Evolutionary conservation across 2,888 invertebrate species (phyloP).

Genomic region (Dynastes maya): DNA sequence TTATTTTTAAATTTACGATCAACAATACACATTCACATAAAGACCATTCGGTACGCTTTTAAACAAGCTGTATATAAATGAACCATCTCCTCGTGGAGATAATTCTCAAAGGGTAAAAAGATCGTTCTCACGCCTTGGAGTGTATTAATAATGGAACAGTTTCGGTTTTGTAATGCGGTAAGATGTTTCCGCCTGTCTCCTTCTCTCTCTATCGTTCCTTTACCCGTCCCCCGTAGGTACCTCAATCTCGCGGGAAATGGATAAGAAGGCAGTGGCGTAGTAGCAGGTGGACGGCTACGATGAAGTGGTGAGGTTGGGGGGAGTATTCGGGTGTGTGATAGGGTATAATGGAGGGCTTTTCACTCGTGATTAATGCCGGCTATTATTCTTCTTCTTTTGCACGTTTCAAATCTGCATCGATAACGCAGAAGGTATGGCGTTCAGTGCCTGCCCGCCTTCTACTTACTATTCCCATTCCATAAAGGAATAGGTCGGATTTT

Average conservation of each 20-base stretch:
- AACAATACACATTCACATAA: too few relatives aligned
- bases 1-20: too few relatives aligned
- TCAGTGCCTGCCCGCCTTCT: background rate
- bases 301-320: background rate
- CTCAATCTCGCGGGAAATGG: conserved; percentile 5
- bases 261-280: conserved; percentile 7
- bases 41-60: too few relatives aligned
- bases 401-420: conserved; percentile 46
- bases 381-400: conserved; percentile 46
- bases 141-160: conserved; percentile 57
- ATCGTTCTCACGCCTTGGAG: conserved; percentile 31
- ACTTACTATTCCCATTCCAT: too few relatives aligned
- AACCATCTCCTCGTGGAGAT: conserved; percentile 25
- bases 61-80: too few relatives aligned
- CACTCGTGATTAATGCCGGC: conserved; percentile 44
- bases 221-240: background rate
- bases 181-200: conserved; percentile 3
- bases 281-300: background rate
- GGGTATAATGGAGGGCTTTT: conserved; percentile 45
- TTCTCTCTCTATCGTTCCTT: background rate
- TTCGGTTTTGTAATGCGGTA: conserved; percentile 51
- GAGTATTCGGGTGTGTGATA: conserved; percentile 37
- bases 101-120: conserved; percentile 54
- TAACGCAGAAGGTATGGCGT: conserved; percentile 19
- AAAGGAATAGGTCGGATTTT: conserved; percentile 21